Evolutionary conservation across 2,888 invertebrate species (phyloP), one percentile per base, ranked within the genome.

Genomic region (Aporophyla nigra): DNA sequence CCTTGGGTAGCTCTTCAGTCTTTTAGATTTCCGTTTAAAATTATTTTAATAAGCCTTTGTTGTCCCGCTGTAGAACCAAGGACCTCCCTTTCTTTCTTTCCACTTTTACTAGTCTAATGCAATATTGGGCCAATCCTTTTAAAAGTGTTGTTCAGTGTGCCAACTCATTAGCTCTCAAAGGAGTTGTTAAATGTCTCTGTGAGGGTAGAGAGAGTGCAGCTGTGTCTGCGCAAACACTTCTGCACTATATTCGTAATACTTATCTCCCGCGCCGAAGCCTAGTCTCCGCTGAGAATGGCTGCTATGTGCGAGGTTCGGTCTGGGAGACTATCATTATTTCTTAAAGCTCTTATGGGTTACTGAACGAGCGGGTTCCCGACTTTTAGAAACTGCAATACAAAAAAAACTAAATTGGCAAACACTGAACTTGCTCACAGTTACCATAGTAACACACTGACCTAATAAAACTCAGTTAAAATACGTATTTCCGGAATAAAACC

Each of bases 391-490:
- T 14, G 27, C 21, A 21, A 33, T 21, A 51, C 5, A 53, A 27
- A 65, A 4, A 12, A 33, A 21, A 66, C 5, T 27, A 5, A 7
- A n/a, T 19, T 7, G 7, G 5, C 1, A 43, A 67, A 54, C 6
- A 33, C 14, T 51, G 12, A 24, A 19, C 16, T 53, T n/a, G 33
- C 19, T 24, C 21, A 43, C 0, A 49, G 33, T 74, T 16, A 19
- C 78, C 70, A 70, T 78, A 24, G 79, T 33, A 54, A 76, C 59
- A 72, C 51, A 73, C 5, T 74, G n/a, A 67, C 74, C 46, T 40
- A 71, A 51, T 59, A 63, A 70, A 62, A 84, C 33, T 5, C n/a
- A 53, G 21, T 54, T 12, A 43, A 24, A 67, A 33, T 40, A 53
- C 24, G n/a, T 10, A 80, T 80, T 81, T 66, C 49, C 69, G 27